Evolutionary conservation across 1,140 invertebrate species (phyloP).

Genomic region (Pteromalus puparum): DNA sequence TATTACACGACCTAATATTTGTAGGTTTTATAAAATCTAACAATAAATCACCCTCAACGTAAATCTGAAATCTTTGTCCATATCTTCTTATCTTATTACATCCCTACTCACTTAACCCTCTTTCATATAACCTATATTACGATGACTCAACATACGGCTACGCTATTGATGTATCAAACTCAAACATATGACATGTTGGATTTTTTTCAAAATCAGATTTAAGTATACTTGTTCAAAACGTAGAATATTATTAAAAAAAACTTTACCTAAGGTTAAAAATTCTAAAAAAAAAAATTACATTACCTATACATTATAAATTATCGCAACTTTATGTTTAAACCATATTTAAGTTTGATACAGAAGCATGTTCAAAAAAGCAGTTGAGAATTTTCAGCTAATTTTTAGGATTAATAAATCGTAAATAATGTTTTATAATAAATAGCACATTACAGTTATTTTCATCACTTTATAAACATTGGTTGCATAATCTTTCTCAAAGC

Average conservation of each 20-base stretch:
- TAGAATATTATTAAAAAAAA: conserved; percentile 19
- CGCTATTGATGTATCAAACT: conserved; percentile 36
- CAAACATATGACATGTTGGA: conserved; percentile 10
- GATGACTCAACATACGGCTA: conserved; percentile 8
- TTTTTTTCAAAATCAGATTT: conserved; percentile 25
- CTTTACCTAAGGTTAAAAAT: neutral
- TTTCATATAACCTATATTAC: conserved; percentile 43
- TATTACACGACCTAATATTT: conserved; percentile 60
- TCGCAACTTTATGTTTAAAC: conserved; percentile 29
- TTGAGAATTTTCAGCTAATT: conserved; percentile 55
- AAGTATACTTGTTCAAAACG: conserved; percentile 10
- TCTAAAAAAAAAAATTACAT: conserved; percentile 10
- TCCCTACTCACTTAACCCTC: conserved; percentile 32
- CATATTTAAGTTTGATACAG: conserved; percentile 42
- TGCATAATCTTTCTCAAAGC: conserved; percentile 47
- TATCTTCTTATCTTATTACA: conserved; percentile 24
- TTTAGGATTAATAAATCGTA: conserved; percentile 54
- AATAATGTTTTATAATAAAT: conserved; percentile 67
- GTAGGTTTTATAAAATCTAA: conserved; percentile 64
- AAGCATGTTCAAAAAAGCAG: conserved; percentile 53
- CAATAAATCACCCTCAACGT: conserved; percentile 57
- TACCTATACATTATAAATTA: conserved; percentile 19
- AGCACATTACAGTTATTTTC: conserved; percentile 65
- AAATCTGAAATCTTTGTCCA: conserved; percentile 55
- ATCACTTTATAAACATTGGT: conserved; percentile 62